Conservation (phyloP, 1,140 invertebrate genomes). For the Drosophila sulfurigaster region DNA sequence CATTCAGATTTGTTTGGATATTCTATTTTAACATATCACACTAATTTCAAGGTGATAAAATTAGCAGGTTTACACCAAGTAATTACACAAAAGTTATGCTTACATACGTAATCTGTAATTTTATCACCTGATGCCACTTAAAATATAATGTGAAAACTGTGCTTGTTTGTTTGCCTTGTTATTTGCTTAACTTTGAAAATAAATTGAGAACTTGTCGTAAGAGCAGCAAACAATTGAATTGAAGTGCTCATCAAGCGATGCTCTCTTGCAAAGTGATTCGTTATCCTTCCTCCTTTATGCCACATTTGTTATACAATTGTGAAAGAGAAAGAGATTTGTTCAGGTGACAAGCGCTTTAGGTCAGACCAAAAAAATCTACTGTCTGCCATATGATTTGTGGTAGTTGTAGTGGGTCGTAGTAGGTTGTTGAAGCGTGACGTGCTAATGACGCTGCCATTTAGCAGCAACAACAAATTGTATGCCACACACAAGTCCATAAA, state of each 20-base stretch:
- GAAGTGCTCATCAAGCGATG: neutral
- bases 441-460: conserved; percentile 48
- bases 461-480: conserved; percentile 21
- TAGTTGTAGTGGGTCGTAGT: conserved; percentile 12
- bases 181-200: conserved; percentile 16
- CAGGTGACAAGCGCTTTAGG: conserved; percentile 24
- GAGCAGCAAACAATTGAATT: conserved; percentile 1
- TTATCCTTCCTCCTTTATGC: neutral
- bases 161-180: neutral
- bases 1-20: too few species aligned
- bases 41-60: conserved; percentile 12
- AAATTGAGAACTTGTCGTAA: conserved; percentile 5
- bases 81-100: conserved; percentile 4
- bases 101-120: neutral
- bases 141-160: neutral
- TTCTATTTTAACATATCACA: too few species aligned
- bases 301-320: neutral
- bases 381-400: conserved; percentile 11
- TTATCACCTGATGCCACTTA: conserved; percentile 17
- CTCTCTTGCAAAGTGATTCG: neutral
- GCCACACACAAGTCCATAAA: conserved; percentile 24
- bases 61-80: neutral
- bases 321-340: conserved; percentile 3
- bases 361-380: conserved; percentile 4
- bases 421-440: conserved; percentile 39